Base-by-base conservation (phyloP, 2,888 invertebrate genomes). In the Ochropleura leucogaster region DNA sequence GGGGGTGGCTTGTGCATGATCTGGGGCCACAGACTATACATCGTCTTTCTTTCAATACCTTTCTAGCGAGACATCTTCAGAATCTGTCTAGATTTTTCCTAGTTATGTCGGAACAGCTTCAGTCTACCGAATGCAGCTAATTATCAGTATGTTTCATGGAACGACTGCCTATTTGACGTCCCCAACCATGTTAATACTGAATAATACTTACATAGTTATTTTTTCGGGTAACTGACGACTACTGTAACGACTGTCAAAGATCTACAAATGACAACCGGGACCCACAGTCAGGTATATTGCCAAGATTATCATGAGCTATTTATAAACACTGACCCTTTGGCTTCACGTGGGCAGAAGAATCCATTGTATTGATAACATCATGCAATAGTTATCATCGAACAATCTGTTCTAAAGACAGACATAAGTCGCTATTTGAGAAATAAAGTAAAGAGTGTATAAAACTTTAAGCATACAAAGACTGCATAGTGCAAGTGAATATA, bases 281-380 rank as follows among this genome's bases (percentile, higher is more conserved):
- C 30, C 14, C 14, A 30, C 20, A 2, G 30, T 14, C 12, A 62
- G 44, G n/a, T n/a, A 20, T n/a, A n/a, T 18, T 59, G 44, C 46
- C 9, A 42, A 79, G 18, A 57, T 7, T 40, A 49, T 62, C 40
- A 55, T 44, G 20, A 20, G 62, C 74, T 74, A 80, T 76, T 74
- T 55, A 76, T 80, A 76, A 81, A n/a, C 14, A 47, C 47, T 53
- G 77, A 76, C 82, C 65, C 47, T 2, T 53, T 9, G 77, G 60
- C 60, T 80, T 49, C 1, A 55, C 53, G 77, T 66, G 77, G 77
- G 77, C 40, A 51, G 63, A 49, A 62, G 82, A 77, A 20, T 55
- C 76, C 77, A 81, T 77, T 77, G 82, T 81, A 62, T 49, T 77
- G 77, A 76, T 81, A 81, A 55, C n/a, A 76, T 81, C 77, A 55